These are phyloP conservation scores for Ciconia nigra DNA, from an alignment of 2,797 vertebrate genomes.

Conservation along the genomic window DNA sequence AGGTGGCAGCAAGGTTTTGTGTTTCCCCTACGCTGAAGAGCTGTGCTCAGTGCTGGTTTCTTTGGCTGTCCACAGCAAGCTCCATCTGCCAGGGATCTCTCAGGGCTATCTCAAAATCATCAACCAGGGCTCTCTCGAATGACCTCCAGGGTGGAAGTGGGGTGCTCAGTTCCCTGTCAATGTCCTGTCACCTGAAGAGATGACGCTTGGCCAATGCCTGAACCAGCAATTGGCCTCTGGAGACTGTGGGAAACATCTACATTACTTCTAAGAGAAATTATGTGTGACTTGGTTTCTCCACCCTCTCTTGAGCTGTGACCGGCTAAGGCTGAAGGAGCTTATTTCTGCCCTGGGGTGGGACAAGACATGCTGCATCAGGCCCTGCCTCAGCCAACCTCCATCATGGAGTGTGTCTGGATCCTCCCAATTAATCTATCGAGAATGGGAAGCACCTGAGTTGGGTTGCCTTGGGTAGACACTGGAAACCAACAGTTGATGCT, in stretches of 20 bases:
- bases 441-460: not conserved
- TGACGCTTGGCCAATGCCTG: not conserved
- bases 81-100: not conserved
- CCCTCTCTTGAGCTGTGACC: not conserved
- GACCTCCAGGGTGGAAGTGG: not conserved
- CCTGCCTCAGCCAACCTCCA: not conserved
- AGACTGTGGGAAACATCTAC: not conserved
- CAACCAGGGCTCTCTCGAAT: fast-evolving
- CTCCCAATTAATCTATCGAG: not conserved
- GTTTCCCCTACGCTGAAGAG: not conserved
- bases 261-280: not conserved
- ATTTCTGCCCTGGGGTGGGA: not conserved
- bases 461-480: not conserved
- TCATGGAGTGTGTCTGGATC: not conserved
- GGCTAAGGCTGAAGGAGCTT: not conserved
- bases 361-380: not conserved
- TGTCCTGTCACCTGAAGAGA: not conserved
- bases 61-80: not conserved
- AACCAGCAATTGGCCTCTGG: not conserved
- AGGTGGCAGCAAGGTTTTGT: not conserved
- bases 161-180: not conserved
- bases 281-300: not conserved
- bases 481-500: not conserved
- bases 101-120: not conserved
- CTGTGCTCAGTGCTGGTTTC: not conserved